Evolutionary conservation across 2,888 invertebrate species (phyloP).

Genomic region (Psococerastis gibbosa): DNA sequence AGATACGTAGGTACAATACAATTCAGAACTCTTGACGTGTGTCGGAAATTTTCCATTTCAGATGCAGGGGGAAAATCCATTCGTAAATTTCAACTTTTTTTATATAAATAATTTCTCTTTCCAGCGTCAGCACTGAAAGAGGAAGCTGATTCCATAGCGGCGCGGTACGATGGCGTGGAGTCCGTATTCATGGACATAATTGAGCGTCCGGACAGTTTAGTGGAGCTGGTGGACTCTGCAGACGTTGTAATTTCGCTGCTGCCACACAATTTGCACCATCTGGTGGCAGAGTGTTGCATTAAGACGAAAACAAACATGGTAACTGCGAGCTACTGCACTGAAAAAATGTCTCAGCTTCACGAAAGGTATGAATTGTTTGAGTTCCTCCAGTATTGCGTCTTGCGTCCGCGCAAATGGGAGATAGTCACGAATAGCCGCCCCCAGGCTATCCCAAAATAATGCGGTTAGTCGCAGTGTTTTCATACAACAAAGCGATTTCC

Average conservation of each 20-base stretch:
- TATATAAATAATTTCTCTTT: constrained; percentile 9
- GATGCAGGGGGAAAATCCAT: too few relatives aligned
- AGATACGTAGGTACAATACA: too few relatives aligned
- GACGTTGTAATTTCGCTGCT: constrained; percentile 73
- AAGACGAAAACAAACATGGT: constrained; percentile 78
- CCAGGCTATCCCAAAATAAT: too few relatives aligned
- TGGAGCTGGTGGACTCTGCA: constrained; percentile 49
- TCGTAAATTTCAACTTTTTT: too few relatives aligned
- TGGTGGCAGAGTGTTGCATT: constrained; percentile 73
- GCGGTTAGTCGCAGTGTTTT: too few relatives aligned
- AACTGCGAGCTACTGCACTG: constrained; percentile 86
- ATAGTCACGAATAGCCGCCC: too few relatives aligned
- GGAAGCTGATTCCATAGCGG: constrained; percentile 69
- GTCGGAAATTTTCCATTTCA: too few relatives aligned
- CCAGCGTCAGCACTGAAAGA: constrained; percentile 64
- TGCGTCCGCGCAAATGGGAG: too few relatives aligned
- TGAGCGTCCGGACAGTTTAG: constrained; percentile 45
- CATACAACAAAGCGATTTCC: too few relatives aligned
- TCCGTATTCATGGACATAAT: constrained; percentile 67
- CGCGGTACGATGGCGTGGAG: constrained; percentile 54
- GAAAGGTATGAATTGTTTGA: too few relatives aligned
- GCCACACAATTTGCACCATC: constrained; percentile 76
- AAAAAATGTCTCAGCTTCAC: constrained; percentile 62
- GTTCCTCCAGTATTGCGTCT: too few relatives aligned
- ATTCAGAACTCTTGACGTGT: too few relatives aligned